Base-by-base conservation (phyloP, 2,888 invertebrate genomes). In the Notocelia uddmanniana region DNA sequence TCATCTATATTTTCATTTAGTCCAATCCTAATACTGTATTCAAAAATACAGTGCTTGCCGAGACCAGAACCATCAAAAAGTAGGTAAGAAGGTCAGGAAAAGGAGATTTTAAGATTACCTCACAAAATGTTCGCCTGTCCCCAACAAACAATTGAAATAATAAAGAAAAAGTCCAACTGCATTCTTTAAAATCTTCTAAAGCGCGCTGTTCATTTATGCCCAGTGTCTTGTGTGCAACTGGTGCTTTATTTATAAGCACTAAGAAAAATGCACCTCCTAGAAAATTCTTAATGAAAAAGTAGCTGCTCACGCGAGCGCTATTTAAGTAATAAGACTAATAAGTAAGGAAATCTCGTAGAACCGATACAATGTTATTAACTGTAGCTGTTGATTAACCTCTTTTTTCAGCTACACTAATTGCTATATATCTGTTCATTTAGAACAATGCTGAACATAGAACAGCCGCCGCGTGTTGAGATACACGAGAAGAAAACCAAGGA, bases 371-470 rank as follows among this genome's bases (percentile, higher is more conserved):
- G 41, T 23, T 41, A 21, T 41, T 23, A 37, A 41, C 34, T 19
- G 9, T 48, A 57, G 57, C 19, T 18, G 34, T 50, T 26, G 50
- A 69, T 70, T 60, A 66, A 59, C 66, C 37, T 67, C 66, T 26
- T 67, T 60, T 71, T 71, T 59, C 15, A 60, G 15, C 45, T 66
- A 19, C 48, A 69, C 31, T 67, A 63, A 73, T 59, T 59, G 34
- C 41, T 54, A 34, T 58, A 57, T 71, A 52, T 72, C 70, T 66
- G 74, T 76, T 77, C 78, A 60, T 76, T 37, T 81, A 93, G 95
- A 66, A 81, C 90, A 45, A 94, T 95, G 90, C 80, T 95, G 78
- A 91, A 93, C 75, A 87, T 93, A 63, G 87, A 89, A 6, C 95
- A 95, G 78, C 94, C 95, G 3, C 83, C 87, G 21, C 81, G 82